Conservation (phyloP, 1,140 invertebrate species). For the Zaprionus nigranus region DNA sequence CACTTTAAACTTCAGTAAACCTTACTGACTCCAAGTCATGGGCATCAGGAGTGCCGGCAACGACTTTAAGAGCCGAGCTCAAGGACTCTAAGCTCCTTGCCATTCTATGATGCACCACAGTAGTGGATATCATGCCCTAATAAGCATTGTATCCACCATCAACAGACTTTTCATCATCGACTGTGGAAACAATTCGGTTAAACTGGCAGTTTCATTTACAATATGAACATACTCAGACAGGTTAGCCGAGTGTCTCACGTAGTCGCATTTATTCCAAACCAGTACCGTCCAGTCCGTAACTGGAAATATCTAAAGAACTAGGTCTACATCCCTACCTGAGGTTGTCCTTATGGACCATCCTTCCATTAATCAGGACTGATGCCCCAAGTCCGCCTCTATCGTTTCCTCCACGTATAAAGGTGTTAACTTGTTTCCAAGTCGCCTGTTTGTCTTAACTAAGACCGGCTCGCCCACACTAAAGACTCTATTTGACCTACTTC, state of each 20-base stretch:
- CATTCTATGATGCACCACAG: not conserved
- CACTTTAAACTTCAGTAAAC: not conserved
- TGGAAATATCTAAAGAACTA: not conserved
- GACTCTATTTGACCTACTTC: not conserved
- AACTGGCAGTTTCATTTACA: slow-evolving; percentile 12
- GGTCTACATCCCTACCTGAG: not conserved
- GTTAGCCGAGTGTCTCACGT: slow-evolving; percentile 22
- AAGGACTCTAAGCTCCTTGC: not conserved
- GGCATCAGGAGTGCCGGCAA: no score
- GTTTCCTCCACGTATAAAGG: not conserved
- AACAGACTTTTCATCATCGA: not conserved
- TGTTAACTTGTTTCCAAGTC: not conserved
- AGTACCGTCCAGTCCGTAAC: not conserved
- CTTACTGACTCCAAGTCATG: not conserved
- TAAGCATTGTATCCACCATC: not conserved
- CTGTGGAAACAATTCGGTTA: not conserved
- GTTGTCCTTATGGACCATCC: not conserved
- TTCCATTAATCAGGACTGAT: not conserved
- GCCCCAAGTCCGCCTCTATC: not conserved
- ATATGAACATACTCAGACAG: slow-evolving; percentile 23
- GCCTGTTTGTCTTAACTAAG: not conserved
- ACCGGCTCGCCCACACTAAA: not conserved
- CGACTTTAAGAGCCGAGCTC: not conserved
- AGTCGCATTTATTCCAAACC: not conserved
- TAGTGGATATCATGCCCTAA: not conserved